Conservation (phyloP, 2,888 invertebrate genomes). For the Papilio gigon region DNA sequence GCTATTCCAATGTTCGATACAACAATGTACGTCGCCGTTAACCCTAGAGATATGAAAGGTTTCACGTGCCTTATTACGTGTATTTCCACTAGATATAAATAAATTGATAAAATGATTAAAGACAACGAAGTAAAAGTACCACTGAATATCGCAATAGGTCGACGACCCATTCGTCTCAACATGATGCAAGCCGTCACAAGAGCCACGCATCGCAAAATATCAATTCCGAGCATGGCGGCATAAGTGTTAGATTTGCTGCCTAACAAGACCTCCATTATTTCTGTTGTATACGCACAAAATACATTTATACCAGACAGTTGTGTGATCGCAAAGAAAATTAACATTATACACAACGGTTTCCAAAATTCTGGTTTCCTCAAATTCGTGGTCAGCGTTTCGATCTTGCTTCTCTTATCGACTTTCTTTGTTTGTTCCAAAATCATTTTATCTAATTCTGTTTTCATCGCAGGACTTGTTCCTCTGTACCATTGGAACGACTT, state of each 20-base stretch:
- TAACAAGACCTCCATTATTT: slow-evolving; percentile 84
- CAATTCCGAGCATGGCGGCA: slow-evolving; percentile 85
- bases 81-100: slow-evolving; percentile 68
- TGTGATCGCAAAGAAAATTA: slow-evolving; percentile 84
- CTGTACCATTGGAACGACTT: slow-evolving; percentile 84
- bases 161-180: slow-evolving; percentile 82
- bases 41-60: slow-evolving; percentile 72
- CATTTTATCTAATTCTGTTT: slow-evolving; percentile 78
- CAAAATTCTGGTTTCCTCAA: slow-evolving; percentile 82
- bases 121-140: slow-evolving; percentile 83
- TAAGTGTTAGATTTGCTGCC: slow-evolving; percentile 80
- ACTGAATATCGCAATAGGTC: slow-evolving; percentile 85
- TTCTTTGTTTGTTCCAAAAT: slow-evolving; percentile 67
- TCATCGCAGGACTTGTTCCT: slow-evolving; percentile 75
- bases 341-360: slow-evolving; percentile 84
- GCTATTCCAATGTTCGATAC: slow-evolving; percentile 84
- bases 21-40: slow-evolving; percentile 82
- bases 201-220: slow-evolving; percentile 83
- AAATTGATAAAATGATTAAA: slow-evolving; percentile 79
- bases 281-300: slow-evolving; percentile 86
- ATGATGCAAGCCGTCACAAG: slow-evolving; percentile 84
- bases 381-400: slow-evolving; percentile 64
- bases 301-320: slow-evolving; percentile 88
- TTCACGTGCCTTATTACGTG: slow-evolving; percentile 58
- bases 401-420: slow-evolving; percentile 61